A percentile compares a stretch with the other conserved stretches of the same genome.
These are phyloP conservation scores for Pantherophis vulpinus DNA, from an alignment of 2,797 vertebrate species.

Conservation along the genomic window DNA sequence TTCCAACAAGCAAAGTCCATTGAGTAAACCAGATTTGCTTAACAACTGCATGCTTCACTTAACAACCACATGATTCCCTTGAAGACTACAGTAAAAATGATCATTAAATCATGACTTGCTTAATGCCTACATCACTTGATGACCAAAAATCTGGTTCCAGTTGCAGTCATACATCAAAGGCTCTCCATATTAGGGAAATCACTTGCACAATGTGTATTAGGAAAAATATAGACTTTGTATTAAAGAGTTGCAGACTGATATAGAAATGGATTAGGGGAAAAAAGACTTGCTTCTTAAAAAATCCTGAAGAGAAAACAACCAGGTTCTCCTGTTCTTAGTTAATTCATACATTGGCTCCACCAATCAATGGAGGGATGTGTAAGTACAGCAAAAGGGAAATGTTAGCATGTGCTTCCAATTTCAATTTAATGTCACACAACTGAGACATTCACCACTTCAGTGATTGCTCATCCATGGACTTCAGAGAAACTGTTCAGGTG, in stretches of 20 bases:
- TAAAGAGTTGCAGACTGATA: not conserved
- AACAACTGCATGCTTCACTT: not conserved
- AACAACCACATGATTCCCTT: not conserved
- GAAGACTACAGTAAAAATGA: not conserved
- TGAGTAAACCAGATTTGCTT: not conserved
- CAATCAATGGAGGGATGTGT: not conserved
- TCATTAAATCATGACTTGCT: not conserved
- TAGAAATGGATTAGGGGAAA: not conserved
- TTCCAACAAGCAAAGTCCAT: not conserved
- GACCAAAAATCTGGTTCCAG: not conserved
- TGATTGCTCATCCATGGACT: not conserved
- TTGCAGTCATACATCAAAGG: not conserved
- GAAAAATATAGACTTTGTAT: not conserved
- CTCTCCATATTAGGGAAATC: not conserved
- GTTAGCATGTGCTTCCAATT: not conserved
- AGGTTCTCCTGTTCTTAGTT: not conserved
- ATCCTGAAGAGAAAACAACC: not conserved
- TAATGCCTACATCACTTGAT: not conserved
- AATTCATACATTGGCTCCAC: not conserved
- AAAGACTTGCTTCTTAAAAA: not conserved
- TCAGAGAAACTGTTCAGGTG: conserved; percentile 39
- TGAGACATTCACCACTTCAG: not conserved
- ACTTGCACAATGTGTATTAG: not conserved
- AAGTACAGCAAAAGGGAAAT: not conserved
- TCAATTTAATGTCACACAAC: not conserved